Percentiles rank a stretch among this genome's conserved stretches.
Conservation (phyloP, 2,113 vertebrate species). For the Podarcis raffonei region DNA sequence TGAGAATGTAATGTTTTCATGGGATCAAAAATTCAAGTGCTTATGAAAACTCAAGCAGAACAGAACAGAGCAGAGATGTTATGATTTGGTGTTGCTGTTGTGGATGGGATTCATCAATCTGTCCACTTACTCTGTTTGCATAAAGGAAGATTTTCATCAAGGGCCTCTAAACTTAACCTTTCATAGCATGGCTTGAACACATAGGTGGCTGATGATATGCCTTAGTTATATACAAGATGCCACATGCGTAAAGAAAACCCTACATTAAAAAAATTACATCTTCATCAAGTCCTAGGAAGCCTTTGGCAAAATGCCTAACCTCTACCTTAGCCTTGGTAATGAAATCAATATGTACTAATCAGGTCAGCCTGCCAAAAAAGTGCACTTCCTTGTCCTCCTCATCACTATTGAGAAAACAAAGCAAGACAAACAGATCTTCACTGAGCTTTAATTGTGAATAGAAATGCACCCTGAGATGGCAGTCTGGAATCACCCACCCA, state of each 20-base stretch:
- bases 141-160: conserved; percentile 31
- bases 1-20: neutral
- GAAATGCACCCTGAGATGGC: conserved; percentile 34
- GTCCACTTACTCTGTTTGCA: conserved; percentile 59
- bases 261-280: conserved; percentile 35
- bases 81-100: neutral
- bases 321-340: conserved; percentile 38
- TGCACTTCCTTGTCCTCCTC: conserved; percentile 2
- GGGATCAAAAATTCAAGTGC: neutral
- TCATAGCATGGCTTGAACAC: conserved; percentile 48
- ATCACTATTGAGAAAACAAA: neutral
- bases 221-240: conserved; percentile 38
- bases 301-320: conserved; percentile 51
- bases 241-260: conserved; percentile 49
- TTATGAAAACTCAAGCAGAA: neutral
- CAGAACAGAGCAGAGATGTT: neutral
- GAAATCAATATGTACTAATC: conserved; percentile 34
- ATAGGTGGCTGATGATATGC: neutral
- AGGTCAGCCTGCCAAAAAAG: conserved; percentile 34
- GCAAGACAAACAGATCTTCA: conserved; percentile 1
- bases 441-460: conserved; percentile 23
- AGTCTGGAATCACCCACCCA: conserved; percentile 13
- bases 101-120: conserved; percentile 31
- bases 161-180: conserved; percentile 27
- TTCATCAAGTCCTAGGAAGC: conserved; percentile 46